Evolutionary conservation across 2,113 vertebrate genomes (phyloP).

Genomic region (Tenebrosternarchus preto): DNA sequence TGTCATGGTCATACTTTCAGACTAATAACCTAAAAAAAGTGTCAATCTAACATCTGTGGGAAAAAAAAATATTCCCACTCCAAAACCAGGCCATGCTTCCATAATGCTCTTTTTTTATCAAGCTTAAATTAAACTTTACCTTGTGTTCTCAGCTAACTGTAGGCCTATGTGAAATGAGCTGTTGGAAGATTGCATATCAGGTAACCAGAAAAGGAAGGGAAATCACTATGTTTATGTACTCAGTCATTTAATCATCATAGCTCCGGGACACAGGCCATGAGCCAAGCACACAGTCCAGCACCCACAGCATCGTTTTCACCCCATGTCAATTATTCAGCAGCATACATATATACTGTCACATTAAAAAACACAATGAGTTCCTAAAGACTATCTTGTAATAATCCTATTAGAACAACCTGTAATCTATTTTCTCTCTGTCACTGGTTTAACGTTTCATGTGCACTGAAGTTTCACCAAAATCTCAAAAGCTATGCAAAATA

Average conservation of each 20-base stretch:
- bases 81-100: too few relatives aligned
- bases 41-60: too few relatives aligned
- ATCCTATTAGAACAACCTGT: not conserved
- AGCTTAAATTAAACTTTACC: too few relatives aligned
- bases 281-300: not conserved
- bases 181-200: not conserved
- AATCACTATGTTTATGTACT: not conserved
- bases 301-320: not conserved
- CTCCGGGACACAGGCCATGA: not conserved
- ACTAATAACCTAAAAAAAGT: too few relatives aligned
- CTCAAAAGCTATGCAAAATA: not conserved
- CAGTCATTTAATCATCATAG: conserved; percentile 1
- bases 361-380: not conserved
- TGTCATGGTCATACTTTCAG: too few relatives aligned
- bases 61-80: too few relatives aligned
- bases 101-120: too few relatives aligned
- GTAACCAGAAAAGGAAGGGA: not conserved
- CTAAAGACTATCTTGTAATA: not conserved
- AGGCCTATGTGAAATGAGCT: not conserved
- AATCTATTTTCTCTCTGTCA: not conserved
- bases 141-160: too few relatives aligned
- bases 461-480: not conserved
- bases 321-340: not conserved
- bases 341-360: not conserved
- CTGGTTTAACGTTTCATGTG: too few relatives aligned